Evolutionary conservation across 2,888 invertebrate genomes (phyloP).

Genomic region (Ormia ochracea): DNA sequence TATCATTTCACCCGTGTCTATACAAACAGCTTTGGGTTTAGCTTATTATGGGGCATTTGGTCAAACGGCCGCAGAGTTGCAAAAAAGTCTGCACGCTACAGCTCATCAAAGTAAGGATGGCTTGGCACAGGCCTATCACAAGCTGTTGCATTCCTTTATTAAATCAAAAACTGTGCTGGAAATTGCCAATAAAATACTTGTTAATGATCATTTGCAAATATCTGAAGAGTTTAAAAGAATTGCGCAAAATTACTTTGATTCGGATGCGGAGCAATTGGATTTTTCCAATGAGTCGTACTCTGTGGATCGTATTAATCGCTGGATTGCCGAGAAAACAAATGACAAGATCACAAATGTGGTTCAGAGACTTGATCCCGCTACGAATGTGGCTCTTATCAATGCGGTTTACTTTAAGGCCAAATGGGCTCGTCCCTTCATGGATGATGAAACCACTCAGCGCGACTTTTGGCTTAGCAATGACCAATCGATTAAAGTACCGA

Average conservation of each 20-base stretch:
- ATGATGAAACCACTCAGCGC: slow-evolving; percentile 79
- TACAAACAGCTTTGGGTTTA: slow-evolving; percentile 71
- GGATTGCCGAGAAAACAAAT: slow-evolving; percentile 89
- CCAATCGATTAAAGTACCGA: slow-evolving; percentile 79
- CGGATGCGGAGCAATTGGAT: slow-evolving; percentile 82
- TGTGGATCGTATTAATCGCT: slow-evolving; percentile 84
- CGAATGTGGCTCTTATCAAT: slow-evolving; percentile 86
- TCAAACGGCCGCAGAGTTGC: slow-evolving; percentile 69
- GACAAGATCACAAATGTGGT: slow-evolving; percentile 89
- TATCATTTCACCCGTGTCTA: slow-evolving; percentile 71
- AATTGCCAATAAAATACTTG: slow-evolving; percentile 86
- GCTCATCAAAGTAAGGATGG: slow-evolving; percentile 71
- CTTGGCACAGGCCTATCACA: slow-evolving; percentile 70
- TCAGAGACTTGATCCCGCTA: slow-evolving; percentile 79
- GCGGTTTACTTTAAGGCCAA: slow-evolving; percentile 92
- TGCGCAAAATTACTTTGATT: slow-evolving; percentile 82
- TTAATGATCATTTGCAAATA: slow-evolving; percentile 79
- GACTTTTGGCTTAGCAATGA: slow-evolving; percentile 82
- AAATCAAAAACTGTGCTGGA: slow-evolving; percentile 75
- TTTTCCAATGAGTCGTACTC: slow-evolving; percentile 80
- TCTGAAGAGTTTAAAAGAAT: slow-evolving; percentile 79
- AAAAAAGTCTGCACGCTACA: slow-evolving; percentile 70
- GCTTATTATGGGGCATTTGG: slow-evolving; percentile 72
- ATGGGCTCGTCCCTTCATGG: slow-evolving; percentile 85
- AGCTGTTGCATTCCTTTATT: slow-evolving; percentile 71